Evolutionary conservation across 1,140 invertebrate genomes (phyloP).

Genomic region (Lamellibrachia luymesi): DNA sequence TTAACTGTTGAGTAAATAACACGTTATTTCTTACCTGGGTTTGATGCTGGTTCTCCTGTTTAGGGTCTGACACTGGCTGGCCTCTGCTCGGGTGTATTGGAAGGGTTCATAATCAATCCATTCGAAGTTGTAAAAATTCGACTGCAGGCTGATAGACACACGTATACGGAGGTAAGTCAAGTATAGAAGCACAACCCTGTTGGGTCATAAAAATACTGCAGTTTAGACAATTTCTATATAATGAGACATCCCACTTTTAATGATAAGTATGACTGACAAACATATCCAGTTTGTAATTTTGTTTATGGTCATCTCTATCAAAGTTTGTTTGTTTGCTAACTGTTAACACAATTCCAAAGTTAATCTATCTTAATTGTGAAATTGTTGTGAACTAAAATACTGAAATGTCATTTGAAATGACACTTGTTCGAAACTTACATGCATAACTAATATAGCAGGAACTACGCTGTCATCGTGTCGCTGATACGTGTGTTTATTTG

Average conservation of each 20-base stretch:
- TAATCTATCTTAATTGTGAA: no score
- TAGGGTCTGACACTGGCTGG: slow-evolving; percentile 69
- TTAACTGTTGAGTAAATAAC: no score
- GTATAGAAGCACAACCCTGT: background rate
- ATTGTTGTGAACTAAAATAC: no score
- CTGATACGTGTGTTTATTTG: background rate
- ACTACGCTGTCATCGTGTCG: no score
- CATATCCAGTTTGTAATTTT: no score
- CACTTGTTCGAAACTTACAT: no score
- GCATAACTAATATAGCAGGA: no score
- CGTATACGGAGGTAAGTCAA: slow-evolving; percentile 39
- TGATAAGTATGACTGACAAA: background rate
- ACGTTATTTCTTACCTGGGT: background rate
- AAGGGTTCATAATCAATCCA: slow-evolving; percentile 86
- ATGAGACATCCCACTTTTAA: background rate
- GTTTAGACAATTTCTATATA: background rate
- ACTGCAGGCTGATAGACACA: slow-evolving; percentile 63
- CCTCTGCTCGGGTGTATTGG: slow-evolving; percentile 79
- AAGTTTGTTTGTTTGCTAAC: no score
- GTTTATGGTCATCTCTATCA: no score
- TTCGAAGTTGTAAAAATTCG: slow-evolving; percentile 94
- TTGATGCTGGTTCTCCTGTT: background rate
- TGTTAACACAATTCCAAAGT: no score
- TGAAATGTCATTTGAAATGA: no score
- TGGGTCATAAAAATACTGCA: background rate